These are phyloP conservation scores for Eumerus sabulonum DNA, from an alignment of 2,888 invertebrate species.

Conservation along the genomic window DNA sequence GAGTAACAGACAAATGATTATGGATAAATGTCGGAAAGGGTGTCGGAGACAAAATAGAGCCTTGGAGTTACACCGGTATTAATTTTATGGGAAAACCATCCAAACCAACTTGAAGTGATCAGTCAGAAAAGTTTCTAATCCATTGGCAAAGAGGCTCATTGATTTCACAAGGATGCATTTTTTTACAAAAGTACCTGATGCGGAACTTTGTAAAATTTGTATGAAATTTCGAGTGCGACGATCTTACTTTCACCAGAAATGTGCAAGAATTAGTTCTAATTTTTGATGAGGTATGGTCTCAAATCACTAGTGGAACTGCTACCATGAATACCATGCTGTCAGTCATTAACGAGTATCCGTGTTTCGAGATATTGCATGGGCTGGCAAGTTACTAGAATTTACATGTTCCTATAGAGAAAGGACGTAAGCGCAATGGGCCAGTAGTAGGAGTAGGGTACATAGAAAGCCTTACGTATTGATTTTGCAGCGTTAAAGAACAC, in stretches of 20 bases:
- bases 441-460: too few relatives aligned
- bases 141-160: conserved; percentile 31
- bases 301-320: too few relatives aligned
- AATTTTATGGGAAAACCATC: neutral
- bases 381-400: too few relatives aligned
- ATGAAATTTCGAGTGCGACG: conserved; percentile 9
- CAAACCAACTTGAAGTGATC: conserved; percentile 13
- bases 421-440: too few relatives aligned
- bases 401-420: too few relatives aligned
- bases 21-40: too few relatives aligned
- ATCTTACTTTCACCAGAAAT: neutral
- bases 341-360: too few relatives aligned
- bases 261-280: neutral
- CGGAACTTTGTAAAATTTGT: conserved; percentile 15
- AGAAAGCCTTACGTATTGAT: conserved; percentile 2
- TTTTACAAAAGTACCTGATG: conserved; percentile 7
- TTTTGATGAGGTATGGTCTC: conserved; percentile 1
- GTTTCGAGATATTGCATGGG: too few relatives aligned
- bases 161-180: conserved; percentile 43
- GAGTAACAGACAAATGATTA: too few relatives aligned
- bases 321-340: too few relatives aligned
- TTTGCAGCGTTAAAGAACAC: conserved; percentile 2
- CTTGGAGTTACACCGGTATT: too few relatives aligned
- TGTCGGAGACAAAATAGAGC: too few relatives aligned
- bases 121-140: conserved; percentile 38